Base-by-base conservation (phyloP, 1,140 invertebrate species). In the Polypedilum vanderplanki region DNA sequence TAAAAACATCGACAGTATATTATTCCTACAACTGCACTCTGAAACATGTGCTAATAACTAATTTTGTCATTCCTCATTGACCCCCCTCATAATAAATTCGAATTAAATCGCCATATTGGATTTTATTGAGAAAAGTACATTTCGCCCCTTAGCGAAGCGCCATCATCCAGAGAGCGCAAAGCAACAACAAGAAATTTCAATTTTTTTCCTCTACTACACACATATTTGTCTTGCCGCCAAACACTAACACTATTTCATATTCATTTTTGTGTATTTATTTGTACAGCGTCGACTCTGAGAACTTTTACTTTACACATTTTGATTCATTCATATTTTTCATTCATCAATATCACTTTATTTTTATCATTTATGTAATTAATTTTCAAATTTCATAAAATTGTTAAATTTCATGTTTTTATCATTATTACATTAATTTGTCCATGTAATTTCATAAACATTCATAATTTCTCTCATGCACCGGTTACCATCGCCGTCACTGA, bases 131-230 rank as follows among this genome's bases (percentile, higher is more conserved):
- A 70, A 70, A 70, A 70, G 65, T 57, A 57, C 46, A 57, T 15
- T 57, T 70, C 65, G 65, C 65, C 65, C 65, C 65, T 20, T 20
- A 18, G 17, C 65, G 65, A 12, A 70, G 20, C 20, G 17, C 65
- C 65, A 70, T 20, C 65, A 70, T 70, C 20, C 65, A 22, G 65
- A 9, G 46, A 57, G 18, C 65, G 65, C 65, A 70, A 70, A 70
- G 65, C 65, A 70, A 70, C 65, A 70, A 70, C 65, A 70, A 70
- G 65, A 70, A 57, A 70, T 70, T 70, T 70, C 65, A 70, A 22
- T 70, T 70, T 70, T 70, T 70, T 70, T 70, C 65, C 20, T 70
- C 20, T 20, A 70, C 65, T 70, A 20, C 65, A 70, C 65, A 70
- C 65, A 20, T 22, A 70, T 18, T 70, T 70, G n/a, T 70, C 65